Conservation (phyloP, 2,888 invertebrate genomes). For the Harmothoe impar region DNA sequence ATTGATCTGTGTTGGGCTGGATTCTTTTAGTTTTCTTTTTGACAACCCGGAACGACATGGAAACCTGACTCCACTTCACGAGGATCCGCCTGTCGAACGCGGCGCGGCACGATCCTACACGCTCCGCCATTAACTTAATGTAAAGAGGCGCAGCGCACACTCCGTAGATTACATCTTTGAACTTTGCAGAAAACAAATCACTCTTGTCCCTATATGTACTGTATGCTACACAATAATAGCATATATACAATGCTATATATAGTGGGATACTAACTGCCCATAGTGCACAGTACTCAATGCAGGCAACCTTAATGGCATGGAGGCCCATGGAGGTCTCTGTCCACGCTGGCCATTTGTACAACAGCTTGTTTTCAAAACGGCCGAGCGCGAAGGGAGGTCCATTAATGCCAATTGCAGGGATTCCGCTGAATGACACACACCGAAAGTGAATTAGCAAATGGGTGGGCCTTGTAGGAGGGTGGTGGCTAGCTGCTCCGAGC, state of each 20-base stretch:
- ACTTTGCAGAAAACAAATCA: not conserved
- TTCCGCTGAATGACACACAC: conserved; percentile 49
- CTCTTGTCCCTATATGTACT: not conserved
- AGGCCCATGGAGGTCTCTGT: too few relatives aligned
- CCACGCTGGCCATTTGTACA: conserved; percentile 20
- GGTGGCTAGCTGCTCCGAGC: not conserved
- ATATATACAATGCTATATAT: too few relatives aligned
- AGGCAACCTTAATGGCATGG: not conserved
- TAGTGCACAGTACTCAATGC: too few relatives aligned
- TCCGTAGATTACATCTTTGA: not conserved
- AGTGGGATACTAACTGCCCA: too few relatives aligned
- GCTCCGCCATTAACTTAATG: not conserved
- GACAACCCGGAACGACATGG: conserved; percentile 23
- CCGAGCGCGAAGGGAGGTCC: conserved; percentile 32
- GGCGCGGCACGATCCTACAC: conserved; percentile 4
- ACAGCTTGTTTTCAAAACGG: conserved; percentile 28
- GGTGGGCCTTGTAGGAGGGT: conserved; percentile 38
- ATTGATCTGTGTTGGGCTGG: conserved; percentile 25
- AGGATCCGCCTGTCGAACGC: not conserved
- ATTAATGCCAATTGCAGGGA: conserved; percentile 47
- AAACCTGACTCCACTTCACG: conserved; percentile 42
- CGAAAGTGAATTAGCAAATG: conserved; percentile 57
- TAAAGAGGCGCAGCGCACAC: not conserved
- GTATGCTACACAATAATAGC: too few relatives aligned
- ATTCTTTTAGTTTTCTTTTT: not conserved